Evolutionary conservation across 1,140 invertebrate species (phyloP).

Genomic region (Ditylenchus dipsaci): DNA sequence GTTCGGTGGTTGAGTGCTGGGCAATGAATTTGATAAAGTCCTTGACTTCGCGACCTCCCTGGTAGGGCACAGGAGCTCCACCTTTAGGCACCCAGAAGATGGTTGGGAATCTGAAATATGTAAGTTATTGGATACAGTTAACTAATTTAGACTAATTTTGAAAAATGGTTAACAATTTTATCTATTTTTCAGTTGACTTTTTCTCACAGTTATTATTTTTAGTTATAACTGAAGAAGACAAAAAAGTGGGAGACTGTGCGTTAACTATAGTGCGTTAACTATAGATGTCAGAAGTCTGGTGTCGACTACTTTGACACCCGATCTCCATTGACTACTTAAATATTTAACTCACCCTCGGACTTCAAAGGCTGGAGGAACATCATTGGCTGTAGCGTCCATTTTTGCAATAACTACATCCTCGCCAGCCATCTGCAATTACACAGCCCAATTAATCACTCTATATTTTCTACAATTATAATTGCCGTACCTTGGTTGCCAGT

Average conservation of each 20-base stretch:
- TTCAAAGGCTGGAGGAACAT: constrained; percentile 84
- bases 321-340: no score
- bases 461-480: no score
- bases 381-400: constrained; percentile 96
- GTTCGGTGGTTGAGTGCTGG: constrained; percentile 79
- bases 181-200: not conserved
- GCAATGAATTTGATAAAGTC: constrained; percentile 95
- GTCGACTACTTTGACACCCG: no score
- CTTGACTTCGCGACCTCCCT: constrained; percentile 85
- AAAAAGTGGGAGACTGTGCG: no score
- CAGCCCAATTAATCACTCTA: no score
- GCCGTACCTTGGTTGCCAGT: constrained; percentile 76
- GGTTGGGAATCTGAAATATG: constrained; percentile 78
- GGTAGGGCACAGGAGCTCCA: constrained; percentile 81
- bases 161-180: not conserved
- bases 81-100: constrained; percentile 89
- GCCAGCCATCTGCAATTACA: constrained; percentile 65
- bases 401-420: constrained; percentile 89
- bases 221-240: no score
- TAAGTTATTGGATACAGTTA: constrained; percentile 11
- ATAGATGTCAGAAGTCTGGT: no score
- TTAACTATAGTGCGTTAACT: no score
- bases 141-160: not conserved
- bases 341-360: constrained; percentile 68
- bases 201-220: no score